A percentile compares a stretch with the other conserved stretches of the same genome.
These are phyloP conservation scores for Perdita meconis DNA, from an alignment of 2,888 invertebrate genomes.

Conservation along the genomic window DNA sequence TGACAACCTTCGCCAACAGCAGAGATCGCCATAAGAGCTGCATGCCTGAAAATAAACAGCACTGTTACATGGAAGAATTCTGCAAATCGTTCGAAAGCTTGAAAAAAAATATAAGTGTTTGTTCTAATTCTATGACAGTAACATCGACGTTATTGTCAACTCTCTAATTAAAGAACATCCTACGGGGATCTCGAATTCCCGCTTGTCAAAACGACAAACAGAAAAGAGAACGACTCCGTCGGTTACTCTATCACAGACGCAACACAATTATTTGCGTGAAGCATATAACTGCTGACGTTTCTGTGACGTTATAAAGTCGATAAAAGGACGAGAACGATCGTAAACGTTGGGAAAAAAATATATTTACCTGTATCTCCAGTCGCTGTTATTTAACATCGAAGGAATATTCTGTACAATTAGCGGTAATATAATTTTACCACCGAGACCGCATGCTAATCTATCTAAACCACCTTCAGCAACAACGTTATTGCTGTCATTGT, in stretches of 20 bases:
- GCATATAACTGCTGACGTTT: conserved; percentile 76
- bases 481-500: conserved; percentile 97
- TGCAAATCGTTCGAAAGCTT: not conserved
- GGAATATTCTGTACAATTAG: conserved; percentile 94
- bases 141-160: conserved; percentile 62
- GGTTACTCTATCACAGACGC: conserved; percentile 79
- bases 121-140: conserved; percentile 70
- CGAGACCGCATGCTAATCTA: conserved; percentile 98
- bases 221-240: conserved; percentile 57
- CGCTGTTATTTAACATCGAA: conserved; percentile 92
- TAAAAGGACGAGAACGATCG: not conserved
- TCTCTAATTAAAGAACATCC: conserved; percentile 69
- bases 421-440: conserved; percentile 96
- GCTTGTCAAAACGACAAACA: conserved; percentile 71
- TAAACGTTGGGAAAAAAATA: not conserved
- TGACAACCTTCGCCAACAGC: conserved; percentile 99
- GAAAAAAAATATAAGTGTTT: conserved; percentile 59
- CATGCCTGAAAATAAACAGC: conserved; percentile 87
- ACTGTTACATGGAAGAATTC: not conserved
- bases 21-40: conserved; percentile 99
- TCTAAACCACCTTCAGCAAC: conserved; percentile 98
- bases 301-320: conserved; percentile 62
- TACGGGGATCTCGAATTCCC: conserved; percentile 41
- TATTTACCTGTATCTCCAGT: conserved; percentile 91
- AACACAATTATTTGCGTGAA: conserved; percentile 73